Evolutionary conservation across 2,797 vertebrate species (phyloP), one percentile per base, ranked within the genome.

Genomic region (Sebastes kiyomatsui): DNA sequence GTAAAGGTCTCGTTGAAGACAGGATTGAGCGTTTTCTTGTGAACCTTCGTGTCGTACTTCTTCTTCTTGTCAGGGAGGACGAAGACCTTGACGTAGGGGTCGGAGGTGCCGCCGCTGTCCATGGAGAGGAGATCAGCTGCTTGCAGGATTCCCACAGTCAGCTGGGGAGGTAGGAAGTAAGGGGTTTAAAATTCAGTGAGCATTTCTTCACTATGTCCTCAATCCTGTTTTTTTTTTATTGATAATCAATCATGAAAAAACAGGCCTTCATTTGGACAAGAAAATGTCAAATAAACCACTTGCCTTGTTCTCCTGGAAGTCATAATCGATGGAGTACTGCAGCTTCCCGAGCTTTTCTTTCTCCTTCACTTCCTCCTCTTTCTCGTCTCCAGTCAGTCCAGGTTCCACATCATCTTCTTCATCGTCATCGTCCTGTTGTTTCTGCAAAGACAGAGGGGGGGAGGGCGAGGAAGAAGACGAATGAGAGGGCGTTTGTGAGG

Each of bases 51-150:
- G 94, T 99, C 98, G 0, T 92, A 98, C 90, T 99, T 99, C 82
- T 99, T 99, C 94, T 99, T 99, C 94, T 99, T 99, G 94, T 99
- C 98, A 1, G 98, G 98, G 61, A 99, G 97, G 60, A 99, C 96
- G 73, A 96, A 99, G 83, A 99, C 96, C 87, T 98, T 99, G 82
- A 99, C 98, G 0, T 99, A 99, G 0, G 98, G 98, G 86, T 99
- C 98, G 0, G 98, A 99, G 11, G 98, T 99, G 85, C 98, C 98
- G 0, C 98, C 97, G 78, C 97, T 97, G 93, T 99, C 98, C 96
- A 99, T 93, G 54, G 98, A 97, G 4, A 99, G 97, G 69, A 99
- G 96, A 28, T 99, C 98, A 0, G 98, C 98, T 0, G 98, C 98
- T 96, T 99, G 98, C 80, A 99, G 96, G 87, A 99, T 97, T 8